Evolutionary conservation across 2,888 invertebrate species (phyloP), one percentile per base, ranked within the genome.

Genomic region (Synanthedon andrenaeformis): DNA sequence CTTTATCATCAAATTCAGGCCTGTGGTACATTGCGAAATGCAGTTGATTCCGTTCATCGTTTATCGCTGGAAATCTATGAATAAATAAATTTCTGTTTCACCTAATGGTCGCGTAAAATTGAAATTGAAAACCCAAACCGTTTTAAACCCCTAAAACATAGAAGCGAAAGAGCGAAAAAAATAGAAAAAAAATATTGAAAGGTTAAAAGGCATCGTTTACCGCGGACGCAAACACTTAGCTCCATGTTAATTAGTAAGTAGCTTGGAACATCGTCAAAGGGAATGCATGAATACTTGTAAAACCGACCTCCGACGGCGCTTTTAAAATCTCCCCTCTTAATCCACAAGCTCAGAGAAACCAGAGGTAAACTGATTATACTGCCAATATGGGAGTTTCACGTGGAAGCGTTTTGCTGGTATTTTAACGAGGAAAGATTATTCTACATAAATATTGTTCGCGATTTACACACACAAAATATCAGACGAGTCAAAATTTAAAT

Each of bases 161-260:
- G 74, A 72, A 66, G 63, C 64, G 69, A 70, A 61, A 67, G 76
- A 83, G 79, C 81, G 79, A 79, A 70, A 23, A 51, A 52, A 41
- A 42, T 51, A 3, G 52, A 55, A 57, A 55, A n/a, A 52, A 55
- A 74, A 77, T 79, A 82, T 86, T 86, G 77, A 83, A 83, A 79
- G 77, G 82, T 76, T 87, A 86, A 87, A 86, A 86, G 86, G 85
- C 76, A 57, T 78, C 86, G 87, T 84, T 87, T 86, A 87, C 79
- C 80, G 83, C 76, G 84, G 83, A 85, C 85, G 81, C 83, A 86
- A 86, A 87, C 87, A 87, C 85, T 87, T 87, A 86, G 78, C 79
- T 76, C 70, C 77, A 73, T 76, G 77, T 86, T 87, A 87, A 87
- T 87, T 87, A 86, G 76, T 85, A 87, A 86, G 86, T 85, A 86